Evolutionary conservation across 2,888 invertebrate genomes (phyloP).

Genomic region (Drosophila melanosoma): DNA sequence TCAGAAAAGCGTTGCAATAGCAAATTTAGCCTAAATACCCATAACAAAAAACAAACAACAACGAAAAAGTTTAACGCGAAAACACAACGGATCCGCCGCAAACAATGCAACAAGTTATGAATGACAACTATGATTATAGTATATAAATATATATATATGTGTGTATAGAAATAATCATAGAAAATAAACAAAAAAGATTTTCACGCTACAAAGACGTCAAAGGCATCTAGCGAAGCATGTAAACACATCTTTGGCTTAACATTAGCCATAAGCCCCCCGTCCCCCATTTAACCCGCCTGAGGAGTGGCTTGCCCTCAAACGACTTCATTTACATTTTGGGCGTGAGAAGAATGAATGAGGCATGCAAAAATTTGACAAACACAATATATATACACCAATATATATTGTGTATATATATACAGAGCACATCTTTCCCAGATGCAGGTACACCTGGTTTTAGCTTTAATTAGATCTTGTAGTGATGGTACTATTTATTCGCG

Average conservation of each 20-base stretch:
- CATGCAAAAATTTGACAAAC: slow-evolving; percentile 56
- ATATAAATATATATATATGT: slow-evolving; percentile 15
- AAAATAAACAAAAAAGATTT: slow-evolving; percentile 57
- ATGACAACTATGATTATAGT: slow-evolving; percentile 43
- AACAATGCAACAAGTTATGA: slow-evolving; percentile 64
- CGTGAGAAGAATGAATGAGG: slow-evolving; percentile 70
- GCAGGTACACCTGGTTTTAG: slow-evolving; percentile 35
- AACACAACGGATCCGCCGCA: slow-evolving; percentile 29
- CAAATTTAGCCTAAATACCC: slow-evolving; percentile 49
- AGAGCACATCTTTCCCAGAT: slow-evolving; percentile 52
- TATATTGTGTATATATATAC: neutral
- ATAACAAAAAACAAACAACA: slow-evolving; percentile 10
- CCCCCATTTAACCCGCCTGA: slow-evolving; percentile 2
- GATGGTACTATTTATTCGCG: slow-evolving; percentile 34
- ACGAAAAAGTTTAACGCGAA: slow-evolving; percentile 28
- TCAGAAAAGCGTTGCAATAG: slow-evolving; percentile 66
- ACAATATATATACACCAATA: slow-evolving; percentile 26
- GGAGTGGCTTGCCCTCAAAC: slow-evolving; percentile 33
- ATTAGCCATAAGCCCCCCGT: slow-evolving; percentile 39
- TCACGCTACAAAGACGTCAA: slow-evolving; percentile 62
- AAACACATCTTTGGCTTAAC: slow-evolving; percentile 64
- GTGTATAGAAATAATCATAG: slow-evolving; percentile 40
- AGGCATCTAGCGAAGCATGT: slow-evolving; percentile 59
- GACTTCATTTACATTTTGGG: slow-evolving; percentile 77
- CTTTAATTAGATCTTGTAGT: slow-evolving; percentile 53